Evolutionary conservation across 2,113 vertebrate genomes (phyloP).

Genomic region (Pedionomus torquatus): DNA sequence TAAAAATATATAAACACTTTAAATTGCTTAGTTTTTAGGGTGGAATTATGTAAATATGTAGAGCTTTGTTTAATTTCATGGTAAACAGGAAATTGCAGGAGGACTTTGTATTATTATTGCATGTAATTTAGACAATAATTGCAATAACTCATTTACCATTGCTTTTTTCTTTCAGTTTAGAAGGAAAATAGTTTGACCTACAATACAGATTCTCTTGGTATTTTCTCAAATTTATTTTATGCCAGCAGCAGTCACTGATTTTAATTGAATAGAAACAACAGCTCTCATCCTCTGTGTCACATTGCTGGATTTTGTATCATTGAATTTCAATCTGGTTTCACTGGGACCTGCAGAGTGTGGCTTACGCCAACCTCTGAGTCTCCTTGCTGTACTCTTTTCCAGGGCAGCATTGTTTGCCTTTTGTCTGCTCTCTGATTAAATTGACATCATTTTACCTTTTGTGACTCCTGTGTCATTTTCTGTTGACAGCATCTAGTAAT

Average conservation of each 20-base stretch:
- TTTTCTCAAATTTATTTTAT: constrained; percentile 63
- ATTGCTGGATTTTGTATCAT: constrained; percentile 59
- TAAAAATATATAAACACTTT: background rate
- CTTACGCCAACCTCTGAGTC: constrained; percentile 71
- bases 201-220: constrained; percentile 48
- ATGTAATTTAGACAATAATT: constrained; percentile 23
- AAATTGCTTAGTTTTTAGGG: background rate
- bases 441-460: constrained; percentile 80
- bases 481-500: constrained; percentile 78
- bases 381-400: constrained; percentile 71
- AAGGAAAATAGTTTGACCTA: constrained; percentile 56
- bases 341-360: constrained; percentile 62
- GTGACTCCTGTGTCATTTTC: constrained; percentile 78
- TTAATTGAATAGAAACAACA: constrained; percentile 74
- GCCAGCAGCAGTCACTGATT: constrained; percentile 64
- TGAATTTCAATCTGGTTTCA: constrained; percentile 74
- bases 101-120: background rate
- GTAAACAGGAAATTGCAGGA: background rate
- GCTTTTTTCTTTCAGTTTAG: constrained; percentile 40
- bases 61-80: constrained; percentile 40
- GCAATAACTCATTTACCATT: background rate
- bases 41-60: background rate
- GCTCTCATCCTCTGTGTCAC: constrained; percentile 64
- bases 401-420: constrained; percentile 74
- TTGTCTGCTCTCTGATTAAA: constrained; percentile 80